These are phyloP conservation scores for Sclerodermus sp. DNA, from an alignment of 2,888 invertebrate genomes.

Conservation along the genomic window DNA sequence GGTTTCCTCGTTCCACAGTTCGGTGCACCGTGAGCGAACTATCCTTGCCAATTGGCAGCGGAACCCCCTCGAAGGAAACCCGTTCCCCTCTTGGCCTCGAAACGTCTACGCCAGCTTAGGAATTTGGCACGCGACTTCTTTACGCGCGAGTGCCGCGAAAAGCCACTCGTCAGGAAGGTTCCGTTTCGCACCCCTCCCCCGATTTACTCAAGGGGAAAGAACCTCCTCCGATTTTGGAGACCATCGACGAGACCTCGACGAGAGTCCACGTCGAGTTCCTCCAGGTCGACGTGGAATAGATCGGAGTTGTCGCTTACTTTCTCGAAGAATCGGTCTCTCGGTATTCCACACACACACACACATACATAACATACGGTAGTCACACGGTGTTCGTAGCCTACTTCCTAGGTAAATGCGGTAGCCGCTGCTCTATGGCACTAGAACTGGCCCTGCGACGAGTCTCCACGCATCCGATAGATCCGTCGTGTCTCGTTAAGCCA, in stretches of 20 bases:
- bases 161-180: too few species aligned
- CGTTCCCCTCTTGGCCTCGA: neutral
- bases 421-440: neutral
- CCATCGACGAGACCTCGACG: too few species aligned
- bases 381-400: conserved; percentile 28
- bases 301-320: conserved; percentile 27
- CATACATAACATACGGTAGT: too few species aligned
- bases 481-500: neutral
- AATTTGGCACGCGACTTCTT: conserved; percentile 30
- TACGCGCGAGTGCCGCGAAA: conserved; percentile 1
- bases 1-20: too few species aligned
- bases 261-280: too few species aligned
- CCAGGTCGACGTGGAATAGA: conserved; percentile 17
- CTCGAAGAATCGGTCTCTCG: conserved; percentile 19
- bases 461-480: conserved; percentile 12
- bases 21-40: too few species aligned
- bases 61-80: neutral
- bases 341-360: too few species aligned
- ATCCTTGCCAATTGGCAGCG: neutral
- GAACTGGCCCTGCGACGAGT: conserved; percentile 4
- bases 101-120: conserved; percentile 9
- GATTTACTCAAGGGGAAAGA: too few species aligned
- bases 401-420: conserved; percentile 13
- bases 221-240: too few species aligned
- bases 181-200: too few species aligned